phyloP scores from a whole-genome alignment of 2,113 vertebrate species.

The Perca flavescens region DNA sequence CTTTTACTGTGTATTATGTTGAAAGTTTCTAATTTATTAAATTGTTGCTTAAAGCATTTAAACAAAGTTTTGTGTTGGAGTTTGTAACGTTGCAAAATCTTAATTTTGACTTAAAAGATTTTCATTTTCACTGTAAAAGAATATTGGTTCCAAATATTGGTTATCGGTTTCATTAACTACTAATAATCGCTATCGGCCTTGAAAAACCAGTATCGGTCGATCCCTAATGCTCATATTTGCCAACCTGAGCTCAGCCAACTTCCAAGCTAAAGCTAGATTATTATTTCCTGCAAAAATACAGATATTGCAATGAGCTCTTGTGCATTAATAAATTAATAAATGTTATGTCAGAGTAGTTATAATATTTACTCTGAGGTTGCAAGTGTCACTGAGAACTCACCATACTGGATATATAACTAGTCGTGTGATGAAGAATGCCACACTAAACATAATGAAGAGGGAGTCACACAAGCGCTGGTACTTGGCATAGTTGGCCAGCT shows the following conservation, averaged over 20 bases:
- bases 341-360: background rate
- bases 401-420: constrained; percentile 93
- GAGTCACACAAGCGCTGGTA: constrained; percentile 93
- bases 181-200: too few relatives aligned
- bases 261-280: background rate
- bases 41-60: too few relatives aligned
- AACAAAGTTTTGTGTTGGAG: too few relatives aligned
- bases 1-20: too few relatives aligned
- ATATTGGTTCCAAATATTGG: too few relatives aligned
- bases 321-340: background rate
- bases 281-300: background rate
- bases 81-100: too few relatives aligned
- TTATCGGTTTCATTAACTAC: too few relatives aligned
- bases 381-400: constrained; percentile 82
- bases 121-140: too few relatives aligned
- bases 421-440: constrained; percentile 91
- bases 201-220: too few relatives aligned
- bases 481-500: constrained; percentile 97
- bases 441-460: constrained; percentile 92
- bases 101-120: too few relatives aligned
- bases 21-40: too few relatives aligned
- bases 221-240: background rate
- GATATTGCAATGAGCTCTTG: background rate
- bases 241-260: background rate
- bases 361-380: background rate